A percentile compares a stretch with the other conserved stretches of the same genome.
Evolutionary conservation across 2,888 invertebrate genomes (phyloP).

Genomic region (Nomada hirtipes): DNA sequence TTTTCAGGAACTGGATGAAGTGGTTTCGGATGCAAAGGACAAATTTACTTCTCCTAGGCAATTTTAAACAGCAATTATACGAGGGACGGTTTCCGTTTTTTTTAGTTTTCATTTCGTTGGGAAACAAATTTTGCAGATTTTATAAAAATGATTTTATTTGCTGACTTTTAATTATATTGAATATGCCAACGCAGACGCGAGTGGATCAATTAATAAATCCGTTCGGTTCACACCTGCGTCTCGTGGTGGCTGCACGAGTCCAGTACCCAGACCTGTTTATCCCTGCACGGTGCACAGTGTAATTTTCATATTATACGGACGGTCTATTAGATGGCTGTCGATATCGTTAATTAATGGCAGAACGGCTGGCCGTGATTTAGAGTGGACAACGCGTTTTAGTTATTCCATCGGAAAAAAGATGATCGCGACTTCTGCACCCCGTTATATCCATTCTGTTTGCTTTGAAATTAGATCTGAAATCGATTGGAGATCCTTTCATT

Average conservation of each 20-base stretch:
- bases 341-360: slow-evolving; percentile 44
- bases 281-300: slow-evolving; percentile 22
- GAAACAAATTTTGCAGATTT: no score
- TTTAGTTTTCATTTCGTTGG: no score
- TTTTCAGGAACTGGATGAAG: no score
- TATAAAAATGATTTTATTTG: no score
- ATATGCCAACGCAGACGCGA: slow-evolving; percentile 14
- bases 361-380: slow-evolving; percentile 24
- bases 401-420: not conserved
- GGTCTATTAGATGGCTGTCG: slow-evolving; percentile 46
- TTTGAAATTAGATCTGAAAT: not conserved
- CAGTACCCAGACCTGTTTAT: slow-evolving; percentile 33
- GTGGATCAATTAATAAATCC: slow-evolving; percentile 61
- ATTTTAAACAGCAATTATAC: no score
- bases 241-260: slow-evolving; percentile 29
- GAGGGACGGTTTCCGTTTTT: no score
- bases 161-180: no score
- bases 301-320: slow-evolving; percentile 50
- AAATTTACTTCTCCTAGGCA: no score
- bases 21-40: no score
- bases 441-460: not conserved
- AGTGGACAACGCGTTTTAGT: not conserved
- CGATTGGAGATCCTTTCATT: not conserved
- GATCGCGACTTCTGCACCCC: not conserved
- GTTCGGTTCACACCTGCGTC: slow-evolving; percentile 50